Percentiles rank a stretch among this genome's conserved stretches.
These are phyloP conservation scores for Ornithorhynchus anatinus DNA, from an alignment of 2,113 vertebrate genomes.

Conservation along the genomic window DNA sequence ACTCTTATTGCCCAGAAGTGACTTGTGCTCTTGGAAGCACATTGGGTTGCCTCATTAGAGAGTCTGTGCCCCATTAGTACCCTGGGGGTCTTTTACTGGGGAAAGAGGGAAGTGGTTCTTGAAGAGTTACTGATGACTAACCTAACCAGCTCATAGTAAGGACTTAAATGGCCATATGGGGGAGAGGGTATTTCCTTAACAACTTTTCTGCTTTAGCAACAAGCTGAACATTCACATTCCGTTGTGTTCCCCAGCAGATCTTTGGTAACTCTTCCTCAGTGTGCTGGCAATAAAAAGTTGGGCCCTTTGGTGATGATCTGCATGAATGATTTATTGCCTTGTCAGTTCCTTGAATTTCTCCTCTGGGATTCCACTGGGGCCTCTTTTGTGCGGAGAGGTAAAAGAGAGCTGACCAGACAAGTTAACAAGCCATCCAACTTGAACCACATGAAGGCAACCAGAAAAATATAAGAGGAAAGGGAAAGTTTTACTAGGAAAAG, in stretches of 20 bases:
- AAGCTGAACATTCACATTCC: not conserved
- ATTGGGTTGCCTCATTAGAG: too few relatives aligned
- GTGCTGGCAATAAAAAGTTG: constrained; percentile 13
- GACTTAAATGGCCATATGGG: not conserved
- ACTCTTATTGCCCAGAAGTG: constrained; percentile 37
- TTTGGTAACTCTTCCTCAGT: not conserved
- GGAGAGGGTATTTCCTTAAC: not conserved
- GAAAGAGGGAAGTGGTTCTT: constrained; percentile 37
- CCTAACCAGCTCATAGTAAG: constrained; percentile 21
- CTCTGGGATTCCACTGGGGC: not conserved
- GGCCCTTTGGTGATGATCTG: constrained; percentile 32
- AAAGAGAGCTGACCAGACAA: constrained; percentile 3
- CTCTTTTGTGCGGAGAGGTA: not conserved
- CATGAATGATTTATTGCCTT: constrained; percentile 45
- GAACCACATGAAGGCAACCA: not conserved
- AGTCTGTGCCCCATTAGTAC: not conserved
- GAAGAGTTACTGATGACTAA: constrained; percentile 36
- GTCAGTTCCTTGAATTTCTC: constrained; percentile 46
- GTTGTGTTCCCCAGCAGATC: constrained; percentile 11
- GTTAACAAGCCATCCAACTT: constrained; percentile 26
- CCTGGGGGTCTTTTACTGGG: not conserved
- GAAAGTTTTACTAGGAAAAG: not conserved
- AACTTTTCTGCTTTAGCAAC: constrained; percentile 22
- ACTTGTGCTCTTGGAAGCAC: constrained; percentile 23
- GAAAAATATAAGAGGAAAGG: not conserved